phyloP scores from a whole-genome alignment of 2,888 invertebrate genomes.

The Nomada hirtipes region DNA sequence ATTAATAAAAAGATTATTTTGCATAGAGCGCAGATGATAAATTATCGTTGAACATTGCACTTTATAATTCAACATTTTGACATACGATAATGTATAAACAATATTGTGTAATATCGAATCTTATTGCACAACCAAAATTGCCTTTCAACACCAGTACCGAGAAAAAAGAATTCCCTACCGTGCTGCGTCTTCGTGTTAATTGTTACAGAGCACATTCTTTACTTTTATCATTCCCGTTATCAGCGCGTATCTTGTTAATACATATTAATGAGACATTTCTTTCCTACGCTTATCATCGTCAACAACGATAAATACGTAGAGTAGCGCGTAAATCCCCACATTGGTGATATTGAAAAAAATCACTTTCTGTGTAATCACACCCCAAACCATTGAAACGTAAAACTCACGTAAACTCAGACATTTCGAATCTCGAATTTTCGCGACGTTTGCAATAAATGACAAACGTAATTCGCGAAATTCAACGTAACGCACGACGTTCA shows the following conservation, averaged over 20 bases:
- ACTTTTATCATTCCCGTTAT: slow-evolving; percentile 35
- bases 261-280: slow-evolving; percentile 17
- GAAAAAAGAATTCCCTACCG: not conserved
- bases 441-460: too few species aligned
- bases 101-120: not conserved
- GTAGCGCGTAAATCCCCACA: not conserved
- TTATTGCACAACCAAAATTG: not conserved
- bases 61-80: not conserved
- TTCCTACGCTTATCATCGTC: not conserved
- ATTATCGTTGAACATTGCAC: too few species aligned
- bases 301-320: not conserved
- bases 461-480: too few species aligned
- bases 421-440: too few species aligned
- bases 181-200: not conserved
- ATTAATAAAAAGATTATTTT: too few species aligned
- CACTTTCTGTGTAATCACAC: not conserved
- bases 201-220: not conserved
- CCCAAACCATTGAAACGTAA: not conserved
- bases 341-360: too few species aligned
- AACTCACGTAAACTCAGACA: too few species aligned
- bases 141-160: not conserved
- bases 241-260: slow-evolving; percentile 42
- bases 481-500: not conserved
- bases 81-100: not conserved
- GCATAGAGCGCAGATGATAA: too few species aligned